phyloP scores from a whole-genome alignment of 2,113 vertebrate genomes.

The Mormoops blainvillei region DNA sequence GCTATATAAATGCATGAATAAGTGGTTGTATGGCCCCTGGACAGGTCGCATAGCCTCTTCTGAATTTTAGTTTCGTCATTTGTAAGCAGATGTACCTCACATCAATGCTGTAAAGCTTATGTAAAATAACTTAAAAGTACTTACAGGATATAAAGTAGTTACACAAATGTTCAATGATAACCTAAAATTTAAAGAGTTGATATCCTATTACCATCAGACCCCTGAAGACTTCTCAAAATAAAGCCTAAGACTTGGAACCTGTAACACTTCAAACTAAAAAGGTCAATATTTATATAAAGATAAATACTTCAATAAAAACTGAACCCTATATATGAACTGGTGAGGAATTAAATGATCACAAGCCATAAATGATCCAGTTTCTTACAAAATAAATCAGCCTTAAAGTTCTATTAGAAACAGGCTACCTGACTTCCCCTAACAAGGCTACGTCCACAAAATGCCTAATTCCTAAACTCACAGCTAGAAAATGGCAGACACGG shows the following conservation, averaged over 20 bases:
- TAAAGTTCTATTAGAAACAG: not conserved
- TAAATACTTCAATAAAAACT: conserved; percentile 20
- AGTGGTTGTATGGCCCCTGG: not conserved
- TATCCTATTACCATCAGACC: not conserved
- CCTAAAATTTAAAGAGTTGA: not conserved
- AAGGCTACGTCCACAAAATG: not conserved
- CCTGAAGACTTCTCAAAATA: not conserved
- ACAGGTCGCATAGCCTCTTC: not conserved
- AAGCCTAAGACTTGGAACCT: not conserved
- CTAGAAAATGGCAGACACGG: not conserved
- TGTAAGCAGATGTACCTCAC: not conserved
- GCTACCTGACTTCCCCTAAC: not conserved
- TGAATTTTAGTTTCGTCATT: not conserved
- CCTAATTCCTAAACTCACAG: not conserved
- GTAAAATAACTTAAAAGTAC: not conserved
- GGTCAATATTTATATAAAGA: not conserved
- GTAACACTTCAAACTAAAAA: not conserved
- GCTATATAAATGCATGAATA: not conserved
- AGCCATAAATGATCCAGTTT: not conserved
- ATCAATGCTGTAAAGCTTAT: not conserved
- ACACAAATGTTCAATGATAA: not conserved
- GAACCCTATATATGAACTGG: not conserved
- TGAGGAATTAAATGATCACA: not conserved
- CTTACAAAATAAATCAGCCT: not conserved
- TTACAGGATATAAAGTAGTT: not conserved